A percentile compares a stretch with the other conserved stretches of the same genome.
phyloP scores from a whole-genome alignment of 2,888 invertebrate species.

The Agrypnus murinus region DNA sequence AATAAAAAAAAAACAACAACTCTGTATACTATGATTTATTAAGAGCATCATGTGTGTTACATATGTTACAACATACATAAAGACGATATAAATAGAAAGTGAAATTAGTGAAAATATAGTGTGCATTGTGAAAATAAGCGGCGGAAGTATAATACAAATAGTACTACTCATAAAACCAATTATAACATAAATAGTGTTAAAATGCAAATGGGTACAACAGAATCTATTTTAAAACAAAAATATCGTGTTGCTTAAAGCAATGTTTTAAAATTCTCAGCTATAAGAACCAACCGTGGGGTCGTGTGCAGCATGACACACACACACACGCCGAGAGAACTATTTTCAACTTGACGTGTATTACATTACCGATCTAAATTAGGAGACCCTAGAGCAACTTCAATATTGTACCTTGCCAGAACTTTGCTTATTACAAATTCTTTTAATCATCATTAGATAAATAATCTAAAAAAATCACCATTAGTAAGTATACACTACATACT shows the following conservation, averaged over 20 bases:
- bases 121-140: no score
- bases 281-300: conserved; percentile 64
- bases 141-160: no score
- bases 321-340: conserved; percentile 71
- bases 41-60: no score
- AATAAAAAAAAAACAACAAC: no score
- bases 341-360: conserved; percentile 75
- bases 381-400: conserved; percentile 55
- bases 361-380: conserved; percentile 77
- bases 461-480: neutral
- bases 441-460: conserved; percentile 8
- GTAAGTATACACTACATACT: no score
- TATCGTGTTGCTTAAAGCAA: conserved; percentile 23
- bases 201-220: conserved; percentile 27
- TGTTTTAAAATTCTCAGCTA: conserved; percentile 24
- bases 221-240: conserved; percentile 37
- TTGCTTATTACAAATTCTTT: conserved; percentile 34
- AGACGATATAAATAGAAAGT: conserved; percentile 1
- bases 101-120: neutral
- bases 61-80: neutral
- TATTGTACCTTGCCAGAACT: conserved; percentile 63
- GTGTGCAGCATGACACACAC: conserved; percentile 74
- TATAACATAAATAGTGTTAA: conserved; percentile 35
- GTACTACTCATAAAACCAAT: conserved; percentile 29
- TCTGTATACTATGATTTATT: no score